Percentiles rank a stretch among this genome's conserved stretches.
phyloP scores from a whole-genome alignment of 2,888 invertebrate species.

The Dryadula phaetusa region DNA sequence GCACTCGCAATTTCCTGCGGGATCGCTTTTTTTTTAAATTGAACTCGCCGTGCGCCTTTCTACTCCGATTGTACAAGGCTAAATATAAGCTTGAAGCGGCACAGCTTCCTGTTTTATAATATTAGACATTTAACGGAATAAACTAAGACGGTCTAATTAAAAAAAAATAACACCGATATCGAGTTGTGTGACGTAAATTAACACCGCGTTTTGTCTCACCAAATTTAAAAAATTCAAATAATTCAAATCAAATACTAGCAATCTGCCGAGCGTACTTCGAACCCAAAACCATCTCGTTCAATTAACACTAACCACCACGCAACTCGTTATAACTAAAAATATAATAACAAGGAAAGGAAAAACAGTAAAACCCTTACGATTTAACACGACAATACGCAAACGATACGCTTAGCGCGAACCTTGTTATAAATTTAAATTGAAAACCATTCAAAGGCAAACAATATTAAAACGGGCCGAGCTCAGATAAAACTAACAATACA shows the following conservation, averaged over 20 bases:
- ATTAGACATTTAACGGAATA: background rate
- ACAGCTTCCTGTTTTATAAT: background rate
- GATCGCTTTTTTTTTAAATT: conserved; percentile 44
- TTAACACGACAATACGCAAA: background rate
- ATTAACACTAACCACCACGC: too few species aligned
- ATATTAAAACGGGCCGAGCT: conserved; percentile 11
- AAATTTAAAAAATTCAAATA: too few species aligned
- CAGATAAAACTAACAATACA: conserved; percentile 30
- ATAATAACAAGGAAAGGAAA: background rate
- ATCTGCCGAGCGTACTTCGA: too few species aligned
- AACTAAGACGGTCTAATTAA: too few species aligned
- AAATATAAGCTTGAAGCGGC: conserved; percentile 3
- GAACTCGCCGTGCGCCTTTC: conserved; percentile 33
- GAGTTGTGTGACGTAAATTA: too few species aligned
- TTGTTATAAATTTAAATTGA: conserved; percentile 24
- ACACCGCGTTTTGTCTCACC: too few species aligned
- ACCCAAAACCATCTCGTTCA: too few species aligned
- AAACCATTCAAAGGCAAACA: conserved; percentile 15
- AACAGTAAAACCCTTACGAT: background rate
- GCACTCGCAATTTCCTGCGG: conserved; percentile 43
- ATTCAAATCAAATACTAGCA: too few species aligned
- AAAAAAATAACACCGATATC: too few species aligned
- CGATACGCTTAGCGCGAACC: too few species aligned
- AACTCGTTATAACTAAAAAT: too few species aligned
- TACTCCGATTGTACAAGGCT: conserved; percentile 17